These are phyloP conservation scores for Synaphobranchus kaupii DNA, from an alignment of 2,797 vertebrate species.

Conservation along the genomic window DNA sequence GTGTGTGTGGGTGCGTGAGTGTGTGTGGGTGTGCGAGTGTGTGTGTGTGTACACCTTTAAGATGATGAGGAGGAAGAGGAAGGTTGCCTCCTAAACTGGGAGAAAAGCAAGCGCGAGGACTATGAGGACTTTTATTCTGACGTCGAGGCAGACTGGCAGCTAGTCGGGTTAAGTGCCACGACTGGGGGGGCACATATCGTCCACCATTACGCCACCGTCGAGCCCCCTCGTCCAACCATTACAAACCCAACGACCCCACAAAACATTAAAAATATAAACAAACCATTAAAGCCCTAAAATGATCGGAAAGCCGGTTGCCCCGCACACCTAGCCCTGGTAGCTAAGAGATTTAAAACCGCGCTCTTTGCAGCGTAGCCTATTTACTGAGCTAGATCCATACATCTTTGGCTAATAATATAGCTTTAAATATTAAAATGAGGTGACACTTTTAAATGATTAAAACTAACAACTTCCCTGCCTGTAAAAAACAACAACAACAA, in stretches of 20 bases:
- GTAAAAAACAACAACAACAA: slow-evolving; percentile 31
- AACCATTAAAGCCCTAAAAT: slow-evolving; percentile 17
- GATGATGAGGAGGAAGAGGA: slow-evolving; percentile 78
- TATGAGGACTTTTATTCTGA: slow-evolving; percentile 81
- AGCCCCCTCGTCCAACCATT: slow-evolving; percentile 16
- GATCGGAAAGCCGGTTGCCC: background rate
- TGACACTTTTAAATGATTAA: slow-evolving; percentile 19
- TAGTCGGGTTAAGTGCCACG: slow-evolving; percentile 71
- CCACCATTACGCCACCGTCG: slow-evolving; percentile 56
- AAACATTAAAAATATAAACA: slow-evolving; percentile 41
- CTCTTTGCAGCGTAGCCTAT: background rate
- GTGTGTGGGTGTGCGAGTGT: no score
- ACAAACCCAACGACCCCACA: slow-evolving; percentile 45
- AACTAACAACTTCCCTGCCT: slow-evolving; percentile 32
- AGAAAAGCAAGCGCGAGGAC: slow-evolving; percentile 74
- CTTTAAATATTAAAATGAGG: background rate
- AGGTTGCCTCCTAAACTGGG: slow-evolving; percentile 58
- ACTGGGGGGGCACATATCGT: slow-evolving; percentile 62
- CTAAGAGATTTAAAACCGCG: slow-evolving; percentile 19
- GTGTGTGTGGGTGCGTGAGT: background rate
- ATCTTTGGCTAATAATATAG: background rate
- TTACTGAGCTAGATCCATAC: background rate
- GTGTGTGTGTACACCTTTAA: slow-evolving; percentile 70
- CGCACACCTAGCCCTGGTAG: background rate
- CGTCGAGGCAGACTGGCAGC: slow-evolving; percentile 61